A percentile compares a stretch with the other conserved stretches of the same genome.
These are phyloP conservation scores for Balanococcus diminutus DNA, from an alignment of 2,888 invertebrate species.

Conservation along the genomic window DNA sequence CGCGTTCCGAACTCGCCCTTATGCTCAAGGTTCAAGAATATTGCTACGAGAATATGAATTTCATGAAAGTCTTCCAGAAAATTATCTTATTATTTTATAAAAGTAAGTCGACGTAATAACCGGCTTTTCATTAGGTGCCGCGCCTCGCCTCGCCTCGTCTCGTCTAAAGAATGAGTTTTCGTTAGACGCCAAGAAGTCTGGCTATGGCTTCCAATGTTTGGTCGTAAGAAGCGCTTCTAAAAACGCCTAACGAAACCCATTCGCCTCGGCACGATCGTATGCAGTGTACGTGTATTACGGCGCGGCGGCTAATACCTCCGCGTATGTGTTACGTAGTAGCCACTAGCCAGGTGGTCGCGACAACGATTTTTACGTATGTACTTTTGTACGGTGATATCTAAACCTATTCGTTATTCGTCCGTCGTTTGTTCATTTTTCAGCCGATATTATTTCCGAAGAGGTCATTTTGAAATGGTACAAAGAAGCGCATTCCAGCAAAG, in stretches of 20 bases:
- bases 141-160: not conserved
- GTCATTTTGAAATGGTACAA: slow-evolving; percentile 96
- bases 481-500: slow-evolving; percentile 89
- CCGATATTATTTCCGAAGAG: slow-evolving; percentile 93
- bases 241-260: too few relatives aligned
- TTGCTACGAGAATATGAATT: slow-evolving; percentile 98
- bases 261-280: too few relatives aligned
- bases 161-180: too few relatives aligned
- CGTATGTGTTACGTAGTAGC: too few relatives aligned
- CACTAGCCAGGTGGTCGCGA: too few relatives aligned
- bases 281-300: not conserved
- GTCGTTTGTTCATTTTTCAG: slow-evolving; percentile 62
- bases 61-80: slow-evolving; percentile 98
- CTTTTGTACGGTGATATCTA: too few relatives aligned
- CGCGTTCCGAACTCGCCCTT: slow-evolving; percentile 85
- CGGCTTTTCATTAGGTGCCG: too few relatives aligned
- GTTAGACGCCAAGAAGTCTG: too few relatives aligned
- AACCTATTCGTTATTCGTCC: not conserved
- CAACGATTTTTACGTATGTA: too few relatives aligned
- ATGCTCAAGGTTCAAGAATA: slow-evolving; percentile 94
- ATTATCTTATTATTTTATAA: slow-evolving; percentile 95
- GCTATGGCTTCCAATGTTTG: too few relatives aligned
- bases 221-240: too few relatives aligned
- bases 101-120: slow-evolving; percentile 69
- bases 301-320: not conserved